Evolutionary conservation across 2,888 invertebrate species (phyloP).

Genomic region (Sarcophaga rosellei): DNA sequence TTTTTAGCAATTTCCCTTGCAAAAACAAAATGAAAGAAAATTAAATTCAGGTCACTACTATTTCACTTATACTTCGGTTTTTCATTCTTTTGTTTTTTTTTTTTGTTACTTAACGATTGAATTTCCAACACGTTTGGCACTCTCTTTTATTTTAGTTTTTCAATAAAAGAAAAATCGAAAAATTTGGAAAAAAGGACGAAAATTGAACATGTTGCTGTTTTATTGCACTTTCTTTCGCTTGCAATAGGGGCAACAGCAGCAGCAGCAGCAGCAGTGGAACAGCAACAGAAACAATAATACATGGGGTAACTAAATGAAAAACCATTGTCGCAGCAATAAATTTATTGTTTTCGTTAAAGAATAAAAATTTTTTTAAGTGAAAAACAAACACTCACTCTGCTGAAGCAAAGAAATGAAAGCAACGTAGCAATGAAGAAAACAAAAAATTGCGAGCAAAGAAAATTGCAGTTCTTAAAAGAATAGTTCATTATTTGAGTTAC

Average conservation of each 20-base stretch:
- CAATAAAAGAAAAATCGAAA: conserved; percentile 34
- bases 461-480: conserved; percentile 16
- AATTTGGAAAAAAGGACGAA: conserved; percentile 11
- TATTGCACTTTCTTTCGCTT: conserved; percentile 31
- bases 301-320: conserved; percentile 66
- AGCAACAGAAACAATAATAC: no score
- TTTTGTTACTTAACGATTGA: conserved; percentile 52
- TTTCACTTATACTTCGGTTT: background rate
- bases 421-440: conserved; percentile 10
- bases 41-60: conserved; percentile 56
- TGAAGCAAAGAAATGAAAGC: no score
- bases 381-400: conserved; percentile 28
- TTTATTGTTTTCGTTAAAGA: conserved; percentile 71
- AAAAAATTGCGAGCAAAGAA: background rate
- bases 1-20: conserved; percentile 7
- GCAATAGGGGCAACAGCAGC: no score
- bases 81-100: conserved; percentile 8
- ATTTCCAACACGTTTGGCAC: conserved; percentile 62
- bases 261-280: no score
- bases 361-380: conserved; percentile 49
- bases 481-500: conserved; percentile 59
- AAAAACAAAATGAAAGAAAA: conserved; percentile 16
- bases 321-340: conserved; percentile 73
- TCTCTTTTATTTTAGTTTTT: conserved; percentile 52
- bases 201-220: conserved; percentile 5